These are phyloP conservation scores for Gymnoscopelus braueri DNA, from an alignment of 2,797 vertebrate genomes.

Conservation along the genomic window DNA sequence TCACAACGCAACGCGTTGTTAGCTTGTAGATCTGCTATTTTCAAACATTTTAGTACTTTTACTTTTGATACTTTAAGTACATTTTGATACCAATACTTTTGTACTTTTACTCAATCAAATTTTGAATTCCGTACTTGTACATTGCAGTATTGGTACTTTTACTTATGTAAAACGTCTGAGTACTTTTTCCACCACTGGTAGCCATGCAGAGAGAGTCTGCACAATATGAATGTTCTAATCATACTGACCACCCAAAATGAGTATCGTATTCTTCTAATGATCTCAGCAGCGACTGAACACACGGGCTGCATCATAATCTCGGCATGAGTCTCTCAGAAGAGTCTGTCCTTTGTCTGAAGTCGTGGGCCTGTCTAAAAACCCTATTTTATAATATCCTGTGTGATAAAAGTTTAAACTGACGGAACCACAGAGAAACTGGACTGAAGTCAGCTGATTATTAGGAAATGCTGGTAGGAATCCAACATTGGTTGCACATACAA, in stretches of 20 bases:
- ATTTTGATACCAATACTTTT: too few relatives aligned
- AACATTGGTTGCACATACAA: neutral
- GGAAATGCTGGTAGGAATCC: neutral
- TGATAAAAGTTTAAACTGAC: constrained; percentile 20
- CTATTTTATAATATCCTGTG: constrained; percentile 21
- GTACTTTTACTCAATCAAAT: too few relatives aligned
- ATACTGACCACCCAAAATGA: constrained; percentile 1
- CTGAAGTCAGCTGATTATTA: constrained; percentile 15
- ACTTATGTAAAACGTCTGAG: too few relatives aligned
- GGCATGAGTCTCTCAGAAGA: neutral
- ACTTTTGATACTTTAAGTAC: too few relatives aligned
- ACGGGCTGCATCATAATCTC: neutral
- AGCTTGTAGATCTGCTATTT: too few relatives aligned
- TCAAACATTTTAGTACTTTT: too few relatives aligned
- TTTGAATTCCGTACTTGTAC: too few relatives aligned
- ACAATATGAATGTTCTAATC: constrained; percentile 1
- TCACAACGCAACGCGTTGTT: too few relatives aligned
- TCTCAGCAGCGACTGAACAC: neutral
- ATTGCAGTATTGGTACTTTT: too few relatives aligned
- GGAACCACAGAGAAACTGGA: constrained; percentile 18
- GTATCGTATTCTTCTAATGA: neutral
- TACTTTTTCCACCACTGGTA: too few relatives aligned
- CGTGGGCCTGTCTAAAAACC: constrained; percentile 8
- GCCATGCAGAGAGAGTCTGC: neutral
- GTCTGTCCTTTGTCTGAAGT: constrained; percentile 4